These are phyloP conservation scores for Lytechinus variegatus DNA, from an alignment of 35 echinoderm and acorn worm species.

Conservation along the genomic window DNA sequence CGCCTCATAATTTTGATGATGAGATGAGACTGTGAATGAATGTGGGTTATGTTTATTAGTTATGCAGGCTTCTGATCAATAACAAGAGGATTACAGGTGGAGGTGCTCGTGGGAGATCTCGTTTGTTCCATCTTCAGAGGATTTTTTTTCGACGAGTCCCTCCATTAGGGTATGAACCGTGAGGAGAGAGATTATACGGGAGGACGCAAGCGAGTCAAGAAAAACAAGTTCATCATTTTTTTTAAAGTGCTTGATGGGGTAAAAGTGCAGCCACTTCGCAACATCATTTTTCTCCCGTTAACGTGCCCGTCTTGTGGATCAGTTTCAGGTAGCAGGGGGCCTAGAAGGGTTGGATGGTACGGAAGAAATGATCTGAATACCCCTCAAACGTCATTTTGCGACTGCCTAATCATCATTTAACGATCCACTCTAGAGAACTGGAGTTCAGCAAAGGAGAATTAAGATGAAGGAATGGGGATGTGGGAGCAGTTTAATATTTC, in stretches of 20 bases:
- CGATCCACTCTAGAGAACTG: neutral
- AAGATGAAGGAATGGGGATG: neutral
- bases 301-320: neutral
- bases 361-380: neutral
- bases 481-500: neutral
- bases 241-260: neutral
- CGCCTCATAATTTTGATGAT: neutral
- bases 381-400: neutral
- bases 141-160: neutral
- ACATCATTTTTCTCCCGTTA: neutral
- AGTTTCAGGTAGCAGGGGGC: neutral
- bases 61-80: conserved; percentile 7
- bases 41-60: neutral
- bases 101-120: neutral
- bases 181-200: neutral
- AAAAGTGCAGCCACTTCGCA: neutral
- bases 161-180: conserved; percentile 1
- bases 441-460: neutral
- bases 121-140: neutral
- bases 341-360: neutral
- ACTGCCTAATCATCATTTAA: neutral
- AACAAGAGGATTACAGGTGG: neutral
- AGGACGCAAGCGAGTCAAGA: neutral
- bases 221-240: conserved; percentile 20
- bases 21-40: neutral